phyloP scores from a whole-genome alignment of 2,113 vertebrate species.

The Hydropotes inermis region DNA sequence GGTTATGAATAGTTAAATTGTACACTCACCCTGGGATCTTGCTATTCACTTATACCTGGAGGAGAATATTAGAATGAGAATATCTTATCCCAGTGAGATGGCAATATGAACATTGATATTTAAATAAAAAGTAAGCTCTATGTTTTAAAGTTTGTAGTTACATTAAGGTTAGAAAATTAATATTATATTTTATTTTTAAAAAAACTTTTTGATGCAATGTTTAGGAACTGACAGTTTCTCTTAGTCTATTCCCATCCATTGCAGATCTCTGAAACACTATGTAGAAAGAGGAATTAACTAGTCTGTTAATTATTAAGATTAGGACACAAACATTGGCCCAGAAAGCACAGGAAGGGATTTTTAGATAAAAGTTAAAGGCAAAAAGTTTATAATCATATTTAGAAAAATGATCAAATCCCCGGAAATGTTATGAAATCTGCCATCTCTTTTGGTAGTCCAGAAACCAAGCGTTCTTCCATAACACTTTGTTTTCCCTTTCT shows the following conservation, averaged over 20 bases:
- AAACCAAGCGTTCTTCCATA: background rate
- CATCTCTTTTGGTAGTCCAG: background rate
- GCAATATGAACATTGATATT: constrained; percentile 52
- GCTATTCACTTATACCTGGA: background rate
- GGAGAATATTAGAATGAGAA: constrained; percentile 33
- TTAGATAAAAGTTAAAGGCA: constrained; percentile 47
- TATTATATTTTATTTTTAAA: background rate
- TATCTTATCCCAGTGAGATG: constrained; percentile 43
- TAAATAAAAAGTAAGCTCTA: constrained; percentile 37
- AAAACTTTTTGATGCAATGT: background rate
- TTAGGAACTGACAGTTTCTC: background rate
- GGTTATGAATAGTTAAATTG: background rate
- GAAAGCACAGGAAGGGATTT: constrained; percentile 12
- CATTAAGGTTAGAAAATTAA: background rate
- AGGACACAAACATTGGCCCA: background rate
- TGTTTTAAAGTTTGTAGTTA: constrained; percentile 73
- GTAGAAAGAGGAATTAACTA: background rate
- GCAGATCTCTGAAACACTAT: background rate
- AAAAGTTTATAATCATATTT: background rate
- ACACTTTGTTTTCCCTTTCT: background rate
- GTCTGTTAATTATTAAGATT: constrained; percentile 38
- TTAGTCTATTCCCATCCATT: background rate
- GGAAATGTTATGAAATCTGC: constrained; percentile 48
- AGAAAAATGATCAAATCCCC: constrained; percentile 65
- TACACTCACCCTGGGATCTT: background rate